Evolutionary conservation across 2,797 vertebrate species (phyloP), one percentile per base, ranked within the genome.

Genomic region (Botia kubotai): DNA sequence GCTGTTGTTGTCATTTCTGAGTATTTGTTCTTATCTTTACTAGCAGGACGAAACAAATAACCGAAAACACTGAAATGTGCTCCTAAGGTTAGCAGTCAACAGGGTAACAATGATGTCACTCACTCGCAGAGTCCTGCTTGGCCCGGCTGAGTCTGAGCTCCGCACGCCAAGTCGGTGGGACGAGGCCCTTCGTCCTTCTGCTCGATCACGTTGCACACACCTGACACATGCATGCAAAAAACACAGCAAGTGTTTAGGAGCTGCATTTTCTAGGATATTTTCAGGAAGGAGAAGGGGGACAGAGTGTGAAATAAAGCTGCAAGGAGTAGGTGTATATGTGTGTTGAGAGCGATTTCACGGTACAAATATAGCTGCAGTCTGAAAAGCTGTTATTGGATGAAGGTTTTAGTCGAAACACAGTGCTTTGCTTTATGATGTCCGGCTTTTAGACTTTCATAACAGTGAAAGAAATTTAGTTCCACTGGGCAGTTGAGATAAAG

Each of bases 71-170:
- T 19, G 2, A 67, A 16, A 68, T 21, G 39, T 6, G 39, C 19
- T 46, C 14, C 17, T 16, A 11, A 46, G n/a, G 39, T 68, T 36
- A 66, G 33, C 75, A 77, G 52, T 19, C 33, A 55, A 39, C 3
- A 58, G 14, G 21, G 19, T 65, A 70, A 65, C 16, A 46, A 36
- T 12, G 8, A 70, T 10, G 67, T 74, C 23, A 92, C 95, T 86
- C 89, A 97, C 96, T 96, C 95, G 92, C 96, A 97, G 80, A 97
- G 95, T 69, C 96, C 96, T 0, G 96, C 96, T 33, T 97, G 93
- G 29, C 95, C 95, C 0, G 90, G 88, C 4, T 94, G 95, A 14
- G 95, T 95, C 79, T 95, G 95, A 76, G 94, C 94, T 75, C 96
- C 96, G 74, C 96, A 97, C 0, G 96, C 94, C n/a, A 95, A 94